A percentile compares a stretch with the other conserved stretches of the same genome.
These are phyloP conservation scores for Ciconia maguari DNA, from an alignment of 2,113 vertebrate species.

Conservation along the genomic window DNA sequence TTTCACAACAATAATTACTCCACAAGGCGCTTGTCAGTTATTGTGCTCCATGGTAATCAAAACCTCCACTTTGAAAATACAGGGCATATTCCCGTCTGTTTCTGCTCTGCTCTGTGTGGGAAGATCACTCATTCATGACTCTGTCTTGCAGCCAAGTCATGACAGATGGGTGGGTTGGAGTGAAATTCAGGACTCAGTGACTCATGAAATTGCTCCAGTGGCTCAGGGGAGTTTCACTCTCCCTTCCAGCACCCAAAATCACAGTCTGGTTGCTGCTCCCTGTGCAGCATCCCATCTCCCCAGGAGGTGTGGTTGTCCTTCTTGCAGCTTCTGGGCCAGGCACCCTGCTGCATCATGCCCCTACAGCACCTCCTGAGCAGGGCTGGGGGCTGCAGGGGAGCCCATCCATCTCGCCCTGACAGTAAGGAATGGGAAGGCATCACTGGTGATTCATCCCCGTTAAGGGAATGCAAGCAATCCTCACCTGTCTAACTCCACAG, in stretches of 20 bases:
- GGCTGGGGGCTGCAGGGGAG: background rate
- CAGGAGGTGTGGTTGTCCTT: background rate
- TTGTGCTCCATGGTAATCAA: background rate
- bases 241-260: background rate
- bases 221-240: background rate
- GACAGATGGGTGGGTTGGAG: slow-evolving; percentile 35
- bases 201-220: background rate
- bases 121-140: slow-evolving; percentile 14
- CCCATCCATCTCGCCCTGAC: background rate
- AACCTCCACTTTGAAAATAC: slow-evolving; percentile 41
- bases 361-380: background rate
- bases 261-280: background rate
- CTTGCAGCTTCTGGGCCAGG: background rate
- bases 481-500: background rate
- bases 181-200: background rate
- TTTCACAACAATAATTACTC: slow-evolving; percentile 36
- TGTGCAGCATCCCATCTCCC: background rate
- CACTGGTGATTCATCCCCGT: background rate
- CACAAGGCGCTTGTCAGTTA: slow-evolving; percentile 15
- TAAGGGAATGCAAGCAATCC: background rate
- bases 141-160: slow-evolving; percentile 36
- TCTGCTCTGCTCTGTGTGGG: slow-evolving; percentile 9
- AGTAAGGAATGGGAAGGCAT: background rate
- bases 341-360: fast-evolving
- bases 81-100: slow-evolving; percentile 4